A percentile compares a stretch with the other conserved stretches of the same genome.
Evolutionary conservation across 2,113 vertebrate genomes (phyloP).

Genomic region (Passer montanus): DNA sequence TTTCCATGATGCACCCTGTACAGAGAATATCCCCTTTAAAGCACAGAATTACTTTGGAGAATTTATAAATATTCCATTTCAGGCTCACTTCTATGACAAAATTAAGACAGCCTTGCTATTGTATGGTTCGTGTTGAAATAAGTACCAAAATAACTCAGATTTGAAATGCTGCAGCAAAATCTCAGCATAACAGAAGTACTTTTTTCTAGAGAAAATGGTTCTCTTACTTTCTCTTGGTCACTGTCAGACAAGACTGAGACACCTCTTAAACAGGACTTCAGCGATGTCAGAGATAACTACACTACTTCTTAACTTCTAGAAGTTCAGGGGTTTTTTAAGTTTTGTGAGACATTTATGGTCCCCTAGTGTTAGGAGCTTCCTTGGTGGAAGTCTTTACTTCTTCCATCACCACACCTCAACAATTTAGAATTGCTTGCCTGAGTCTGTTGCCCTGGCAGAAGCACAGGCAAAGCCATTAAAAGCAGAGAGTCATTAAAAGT

Average conservation of each 20-base stretch:
- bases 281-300: neutral
- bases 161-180: neutral
- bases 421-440: neutral
- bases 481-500: constrained; percentile 27
- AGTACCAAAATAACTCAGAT: neutral
- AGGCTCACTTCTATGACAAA: neutral
- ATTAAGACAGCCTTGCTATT: neutral
- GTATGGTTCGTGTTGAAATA: neutral
- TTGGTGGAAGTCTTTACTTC: neutral
- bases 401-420: neutral
- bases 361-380: neutral
- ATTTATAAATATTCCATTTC: neutral
- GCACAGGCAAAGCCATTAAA: neutral
- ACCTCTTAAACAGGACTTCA: neutral
- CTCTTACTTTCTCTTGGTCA: neutral
- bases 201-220: neutral
- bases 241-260: neutral
- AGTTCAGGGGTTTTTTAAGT: neutral
- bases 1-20: neutral
- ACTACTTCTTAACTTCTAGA: neutral
- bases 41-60: neutral
- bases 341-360: neutral
- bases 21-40: neutral
- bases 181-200: neutral
- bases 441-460: neutral